These are phyloP conservation scores for Julus scanicus DNA, from an alignment of 2,888 invertebrate genomes.

Conservation along the genomic window DNA sequence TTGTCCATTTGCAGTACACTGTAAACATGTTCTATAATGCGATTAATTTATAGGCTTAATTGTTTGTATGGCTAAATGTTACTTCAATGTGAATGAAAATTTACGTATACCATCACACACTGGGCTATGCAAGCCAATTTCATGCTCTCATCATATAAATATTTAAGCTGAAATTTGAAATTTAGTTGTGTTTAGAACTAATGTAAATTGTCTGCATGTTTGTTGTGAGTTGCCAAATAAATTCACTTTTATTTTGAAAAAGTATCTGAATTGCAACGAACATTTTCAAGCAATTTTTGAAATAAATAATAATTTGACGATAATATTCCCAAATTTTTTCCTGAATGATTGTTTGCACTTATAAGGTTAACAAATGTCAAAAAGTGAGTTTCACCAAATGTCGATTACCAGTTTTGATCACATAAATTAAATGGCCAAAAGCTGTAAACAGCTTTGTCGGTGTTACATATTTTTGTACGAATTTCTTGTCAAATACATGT, in stretches of 20 bases:
- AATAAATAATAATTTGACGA: no score
- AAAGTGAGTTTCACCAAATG: no score
- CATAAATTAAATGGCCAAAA: no score
- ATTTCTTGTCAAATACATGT: no score
- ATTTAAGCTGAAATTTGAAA: constrained; percentile 23
- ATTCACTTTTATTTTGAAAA: neutral
- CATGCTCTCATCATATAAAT: constrained; percentile 18
- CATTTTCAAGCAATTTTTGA: no score
- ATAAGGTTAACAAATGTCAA: no score
- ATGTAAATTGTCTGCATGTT: neutral
- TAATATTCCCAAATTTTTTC: neutral
- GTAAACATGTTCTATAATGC: neutral
- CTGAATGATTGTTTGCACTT: neutral
- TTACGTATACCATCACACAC: constrained; percentile 52
- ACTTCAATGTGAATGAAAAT: constrained; percentile 33
- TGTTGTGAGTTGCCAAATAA: neutral
- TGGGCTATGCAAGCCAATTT: constrained; percentile 56
- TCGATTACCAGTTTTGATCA: no score
- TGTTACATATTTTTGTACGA: no score
- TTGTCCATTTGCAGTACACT: neutral
- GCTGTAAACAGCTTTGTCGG: no score
- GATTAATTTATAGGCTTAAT: neutral
- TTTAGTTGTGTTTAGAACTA: neutral
- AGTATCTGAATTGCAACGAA: neutral
- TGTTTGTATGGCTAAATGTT: neutral